Evolutionary conservation across 2,888 invertebrate species (phyloP), one percentile per base, ranked within the genome.

Genomic region (Pyrrhosoma nymphula): DNA sequence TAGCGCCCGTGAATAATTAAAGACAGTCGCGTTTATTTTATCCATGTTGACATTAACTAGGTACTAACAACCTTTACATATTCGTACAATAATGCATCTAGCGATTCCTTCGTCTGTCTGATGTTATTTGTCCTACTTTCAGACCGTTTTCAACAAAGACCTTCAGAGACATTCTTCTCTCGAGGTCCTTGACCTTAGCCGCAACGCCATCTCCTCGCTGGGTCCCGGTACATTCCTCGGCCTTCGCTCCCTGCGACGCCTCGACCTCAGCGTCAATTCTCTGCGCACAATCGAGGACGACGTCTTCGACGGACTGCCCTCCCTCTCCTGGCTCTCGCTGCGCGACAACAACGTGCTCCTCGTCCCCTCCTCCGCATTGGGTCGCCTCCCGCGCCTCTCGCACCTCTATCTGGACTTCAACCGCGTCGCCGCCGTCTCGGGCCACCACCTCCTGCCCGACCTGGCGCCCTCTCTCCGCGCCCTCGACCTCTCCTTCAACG

Each of bases 241-340:
- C 4, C 97, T 99, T 95, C 97, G 97, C 14, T 97, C 98, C 95
- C 97, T 99, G 35, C 97, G 98, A 95, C 98, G 98, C 96, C 97
- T 99, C 96, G 98, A 99, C 96, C 97, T 99, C 26, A 98, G 99
- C 96, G 98, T 99, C 63, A 99, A 99, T 96, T 98, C 98, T 4
- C 97, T 99, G 90, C 97, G 99, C 96, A 99, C 99, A 96, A 99
- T 99, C 95, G 99, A 99, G 97, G 99, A 99, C 96, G 98, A 98
- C 96, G 98, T 98, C 0, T 98, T 99, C 96, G 98, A 99, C 96
- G 99, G 99, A 0, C 97, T 99, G 96, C 98, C 98, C 63, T 98
- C 98, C 96, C 97, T 99, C 30, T 98, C 98, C 96, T 98, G 98
- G 75, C 97, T 99, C 0, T 98, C 98, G 56, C 97, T 99, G 20